Base-by-base conservation (phyloP, 2,888 invertebrate genomes). In the Lepidochrysops patricia region DNA sequence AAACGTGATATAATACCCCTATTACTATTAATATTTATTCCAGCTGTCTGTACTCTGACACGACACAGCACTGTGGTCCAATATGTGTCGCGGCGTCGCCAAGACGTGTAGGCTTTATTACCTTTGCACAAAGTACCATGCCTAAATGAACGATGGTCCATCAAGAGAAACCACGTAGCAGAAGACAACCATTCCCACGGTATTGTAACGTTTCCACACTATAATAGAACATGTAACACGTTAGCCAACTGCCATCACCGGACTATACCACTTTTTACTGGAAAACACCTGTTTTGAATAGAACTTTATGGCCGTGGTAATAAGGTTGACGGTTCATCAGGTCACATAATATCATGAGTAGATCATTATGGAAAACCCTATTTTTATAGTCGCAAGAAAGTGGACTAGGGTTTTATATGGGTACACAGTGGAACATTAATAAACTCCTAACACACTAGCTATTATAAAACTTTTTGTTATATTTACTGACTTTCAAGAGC, bases 181-280 rank as follows among this genome's bases (percentile, higher is more conserved):
- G n/a, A n/a, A n/a, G n/a, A n/a, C 43, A 43, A 43, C 43, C 19
- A 43, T 43, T 43, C 43, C 43, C 43, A 43, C 43, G 43, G 43
- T 43, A 43, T 43, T 43, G 43, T 43, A 19, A 43, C 43, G 9
- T 43, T 43, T 43, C 43, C 43, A 19, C 43, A 19, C 43, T 43
- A 43, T 43, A 4, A 7, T 43, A 5, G 3, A 2, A 19, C 43
- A 43, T 19, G 43, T 43, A 43, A 43, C 43, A 23, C 19, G 43
- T 43, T 43, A 19, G 43, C 9, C 43, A 43, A 43, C 19, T 19
- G 43, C 9, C 9, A 23, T 43, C 19, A 23, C 43, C 43, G 43
- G 43, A 43, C 43, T 19, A 19, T 19, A 37, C 37, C 15, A 43
- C 19, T 43, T 43, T 43, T 19, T 43, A 43, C 43, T 19, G 43